Percentiles rank a stretch among this genome's conserved stretches.
Evolutionary conservation across 1,140 invertebrate genomes (phyloP).

Genomic region (Leptopilina clavipes): DNA sequence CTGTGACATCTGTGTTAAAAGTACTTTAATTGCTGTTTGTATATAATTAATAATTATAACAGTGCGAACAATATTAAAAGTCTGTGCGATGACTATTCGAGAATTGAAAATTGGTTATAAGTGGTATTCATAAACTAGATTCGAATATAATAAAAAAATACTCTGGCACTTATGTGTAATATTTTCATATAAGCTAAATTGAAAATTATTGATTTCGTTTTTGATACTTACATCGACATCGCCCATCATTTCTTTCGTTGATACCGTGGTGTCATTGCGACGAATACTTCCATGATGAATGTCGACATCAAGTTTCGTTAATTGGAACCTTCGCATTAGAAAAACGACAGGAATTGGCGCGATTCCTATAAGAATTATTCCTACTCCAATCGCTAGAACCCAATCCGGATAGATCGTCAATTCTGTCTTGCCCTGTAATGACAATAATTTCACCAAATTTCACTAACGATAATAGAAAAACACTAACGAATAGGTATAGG

Average conservation of each 20-base stretch:
- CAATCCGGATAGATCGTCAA: slow-evolving; percentile 86
- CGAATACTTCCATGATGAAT: slow-evolving; percentile 92
- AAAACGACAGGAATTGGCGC: slow-evolving; percentile 90
- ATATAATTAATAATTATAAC: too few relatives aligned
- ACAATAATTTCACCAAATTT: background rate
- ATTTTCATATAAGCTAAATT: too few relatives aligned
- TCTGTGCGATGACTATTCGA: too few relatives aligned
- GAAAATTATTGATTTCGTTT: background rate
- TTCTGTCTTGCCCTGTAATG: slow-evolving; percentile 81
- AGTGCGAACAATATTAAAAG: too few relatives aligned
- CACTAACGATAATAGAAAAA: too few relatives aligned
- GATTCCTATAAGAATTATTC: slow-evolving; percentile 86
- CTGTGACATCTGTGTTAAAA: too few relatives aligned
- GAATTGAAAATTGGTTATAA: too few relatives aligned
- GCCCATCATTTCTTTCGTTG: slow-evolving; percentile 93
- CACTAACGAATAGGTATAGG: too few relatives aligned
- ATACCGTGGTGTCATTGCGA: slow-evolving; percentile 91
- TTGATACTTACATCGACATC: slow-evolving; percentile 87
- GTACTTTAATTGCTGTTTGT: too few relatives aligned
- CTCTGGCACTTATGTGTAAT: too few relatives aligned
- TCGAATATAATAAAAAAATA: too few relatives aligned
- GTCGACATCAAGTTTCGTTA: slow-evolving; percentile 86
- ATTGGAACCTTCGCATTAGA: slow-evolving; percentile 87
- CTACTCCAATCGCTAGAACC: slow-evolving; percentile 86
- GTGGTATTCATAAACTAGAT: too few relatives aligned